Conservation (phyloP, 2,888 invertebrate genomes). For the Apotomis turbidana region DNA sequence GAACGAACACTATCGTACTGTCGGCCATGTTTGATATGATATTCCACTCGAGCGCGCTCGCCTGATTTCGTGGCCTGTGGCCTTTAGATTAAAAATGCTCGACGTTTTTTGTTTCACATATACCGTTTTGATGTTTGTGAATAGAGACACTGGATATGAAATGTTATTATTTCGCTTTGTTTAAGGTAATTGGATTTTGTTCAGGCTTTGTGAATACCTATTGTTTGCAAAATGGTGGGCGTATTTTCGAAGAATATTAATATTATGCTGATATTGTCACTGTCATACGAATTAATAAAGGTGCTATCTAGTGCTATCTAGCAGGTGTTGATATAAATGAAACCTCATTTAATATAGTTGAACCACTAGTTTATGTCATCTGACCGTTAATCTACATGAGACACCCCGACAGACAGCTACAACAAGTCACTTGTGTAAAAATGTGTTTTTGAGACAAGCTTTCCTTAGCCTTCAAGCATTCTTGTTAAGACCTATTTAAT, state of each 20-base stretch:
- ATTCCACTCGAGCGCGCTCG: conserved; percentile 11
- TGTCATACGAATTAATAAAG: background rate
- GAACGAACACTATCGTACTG: background rate
- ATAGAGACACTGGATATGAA: background rate
- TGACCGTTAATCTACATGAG: no score
- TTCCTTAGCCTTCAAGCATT: no score
- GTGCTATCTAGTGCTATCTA: background rate
- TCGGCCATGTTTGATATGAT: conserved; percentile 1
- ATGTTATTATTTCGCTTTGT: conserved; percentile 18
- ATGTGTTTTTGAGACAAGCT: no score
- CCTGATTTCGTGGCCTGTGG: conserved; percentile 9
- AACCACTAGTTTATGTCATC: no score
- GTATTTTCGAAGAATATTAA: background rate
- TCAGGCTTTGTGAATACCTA: background rate
- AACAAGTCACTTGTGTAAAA: no score
- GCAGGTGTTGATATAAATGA: background rate
- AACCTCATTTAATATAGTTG: no score
- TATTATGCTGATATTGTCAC: background rate
- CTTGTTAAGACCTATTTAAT: no score
- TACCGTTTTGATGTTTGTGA: conserved; percentile 2
- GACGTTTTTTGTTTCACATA: conserved; percentile 5
- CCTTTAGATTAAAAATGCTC: conserved; percentile 17
- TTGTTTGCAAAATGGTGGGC: background rate
- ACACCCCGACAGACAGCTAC: no score
- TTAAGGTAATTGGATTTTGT: conserved; percentile 7